A percentile compares a stretch with the other conserved stretches of the same genome.
Conservation (phyloP, 2,888 invertebrate species). For the Amphipyra berbera region DNA sequence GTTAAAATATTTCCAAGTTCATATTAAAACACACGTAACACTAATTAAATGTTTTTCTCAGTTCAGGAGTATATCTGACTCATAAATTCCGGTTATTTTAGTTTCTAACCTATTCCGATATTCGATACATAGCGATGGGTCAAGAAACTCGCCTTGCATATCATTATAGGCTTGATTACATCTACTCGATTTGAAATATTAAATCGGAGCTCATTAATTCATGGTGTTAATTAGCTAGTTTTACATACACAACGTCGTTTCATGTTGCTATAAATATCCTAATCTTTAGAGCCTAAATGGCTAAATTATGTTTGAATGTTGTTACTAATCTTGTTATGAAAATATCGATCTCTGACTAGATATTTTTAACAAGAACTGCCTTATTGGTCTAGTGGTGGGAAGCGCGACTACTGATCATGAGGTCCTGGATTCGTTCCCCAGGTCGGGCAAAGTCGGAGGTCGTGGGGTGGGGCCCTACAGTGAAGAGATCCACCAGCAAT, state of each 20-base stretch:
- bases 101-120: slow-evolving; percentile 47
- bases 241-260: slow-evolving; percentile 19
- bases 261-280: slow-evolving; percentile 6
- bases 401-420: too few relatives aligned
- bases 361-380: too few relatives aligned
- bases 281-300: slow-evolving; percentile 3
- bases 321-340: neutral
- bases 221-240: slow-evolving; percentile 50
- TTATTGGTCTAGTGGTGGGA: too few relatives aligned
- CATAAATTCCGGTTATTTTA: slow-evolving; percentile 54
- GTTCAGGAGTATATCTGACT: slow-evolving; percentile 44
- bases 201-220: slow-evolving; percentile 44
- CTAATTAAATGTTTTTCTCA: slow-evolving; percentile 35
- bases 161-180: slow-evolving; percentile 71
- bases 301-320: slow-evolving; percentile 2
- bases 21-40: slow-evolving; percentile 12
- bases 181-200: slow-evolving; percentile 58
- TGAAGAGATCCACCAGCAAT: too few relatives aligned
- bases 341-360: neutral
- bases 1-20: slow-evolving; percentile 15
- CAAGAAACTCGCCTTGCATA: slow-evolving; percentile 75
- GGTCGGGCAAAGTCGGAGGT: too few relatives aligned
- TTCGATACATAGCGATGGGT: slow-evolving; percentile 64
- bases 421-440: too few relatives aligned
- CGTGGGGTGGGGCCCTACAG: too few relatives aligned